Evolutionary conservation across 2,113 vertebrate species (phyloP), one percentile per base, ranked within the genome.

Genomic region (Asarcornis scutulata): DNA sequence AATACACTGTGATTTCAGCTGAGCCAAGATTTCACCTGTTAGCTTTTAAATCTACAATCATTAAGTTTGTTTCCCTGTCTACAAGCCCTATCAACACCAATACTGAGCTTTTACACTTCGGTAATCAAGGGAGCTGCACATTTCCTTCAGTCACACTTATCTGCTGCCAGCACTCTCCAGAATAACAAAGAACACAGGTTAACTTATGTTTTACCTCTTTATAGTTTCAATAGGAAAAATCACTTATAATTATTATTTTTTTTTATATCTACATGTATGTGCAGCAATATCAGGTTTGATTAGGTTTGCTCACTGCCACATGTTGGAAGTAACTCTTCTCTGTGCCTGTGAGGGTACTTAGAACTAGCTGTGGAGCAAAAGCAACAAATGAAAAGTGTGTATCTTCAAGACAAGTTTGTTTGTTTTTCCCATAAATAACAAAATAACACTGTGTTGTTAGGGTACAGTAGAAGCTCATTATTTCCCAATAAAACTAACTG

Each of bases 71-170:
- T 91, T 72, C 44, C 63, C 20, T 60, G 46, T 34, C 68, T 75
- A 56, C 13, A 52, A 40, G 3, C 18, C 32, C n/a, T 67, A 46
- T 63, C 68, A 83, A 38, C 32, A 77, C 32, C 38, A 72, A n/a
- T 3, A 83, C 5, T 3, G 2, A 85, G 27, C 23, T 13, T 12
- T 13, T 12, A 27, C 6, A 3, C 22, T 94, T 55, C 71, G 52
- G 36, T 52, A 83, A 5, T 8, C 22, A 83, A 6, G 5, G 11
- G 12, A 95, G 10, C 7, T 83, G 14, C 14, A 86, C 10, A 40
- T 86, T 91, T 95, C 32, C 59, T 94, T 74, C 31, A 80, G 31
- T 31, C 32, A 55, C 27, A 83, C 59, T 76, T 56, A 81, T 56
- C 60, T 67, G 16, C 68, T 90, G 36, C 79, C 36, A 86, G 5